Percentiles rank a stretch among this genome's conserved stretches.
phyloP scores from a whole-genome alignment of 2,888 invertebrate genomes.

The Lapara coniferarum region DNA sequence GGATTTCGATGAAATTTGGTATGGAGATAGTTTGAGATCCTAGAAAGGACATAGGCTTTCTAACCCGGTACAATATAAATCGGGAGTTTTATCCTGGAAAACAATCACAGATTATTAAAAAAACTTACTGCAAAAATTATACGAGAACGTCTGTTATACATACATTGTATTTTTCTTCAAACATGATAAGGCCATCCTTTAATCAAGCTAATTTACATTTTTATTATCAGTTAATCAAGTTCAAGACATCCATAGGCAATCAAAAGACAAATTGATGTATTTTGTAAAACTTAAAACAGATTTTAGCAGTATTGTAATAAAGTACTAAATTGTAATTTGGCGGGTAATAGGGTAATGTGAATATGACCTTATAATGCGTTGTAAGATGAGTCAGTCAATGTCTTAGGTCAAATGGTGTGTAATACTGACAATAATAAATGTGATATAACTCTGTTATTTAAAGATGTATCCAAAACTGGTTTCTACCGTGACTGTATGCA shows the following conservation, averaged over 20 bases:
- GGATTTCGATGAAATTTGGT: too few species aligned
- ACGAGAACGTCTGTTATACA: not conserved
- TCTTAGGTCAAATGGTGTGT: slow-evolving; percentile 47
- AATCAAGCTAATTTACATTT: slow-evolving; percentile 5
- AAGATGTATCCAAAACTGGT: not conserved
- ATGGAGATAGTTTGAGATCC: too few species aligned
- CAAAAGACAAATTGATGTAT: not conserved
- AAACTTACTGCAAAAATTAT: not conserved
- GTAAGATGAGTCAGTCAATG: slow-evolving; percentile 40
- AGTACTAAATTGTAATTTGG: not conserved
- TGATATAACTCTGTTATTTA: slow-evolving; percentile 34
- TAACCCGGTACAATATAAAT: too few species aligned
- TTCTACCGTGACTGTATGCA: not conserved
- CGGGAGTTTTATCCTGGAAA: not conserved
- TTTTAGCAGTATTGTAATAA: not conserved
- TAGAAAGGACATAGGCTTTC: too few species aligned
- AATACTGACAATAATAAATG: slow-evolving; percentile 36
- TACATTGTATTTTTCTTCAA: not conserved
- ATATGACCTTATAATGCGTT: slow-evolving; percentile 3
- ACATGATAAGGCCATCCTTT: not conserved
- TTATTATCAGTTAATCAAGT: slow-evolving; percentile 13
- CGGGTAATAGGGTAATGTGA: slow-evolving; percentile 18
- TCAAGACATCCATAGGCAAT: not conserved
- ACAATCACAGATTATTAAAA: not conserved
- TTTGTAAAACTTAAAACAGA: not conserved